Conservation (phyloP, 2,113 vertebrate genomes). For the Mustela lutreola region DNA sequence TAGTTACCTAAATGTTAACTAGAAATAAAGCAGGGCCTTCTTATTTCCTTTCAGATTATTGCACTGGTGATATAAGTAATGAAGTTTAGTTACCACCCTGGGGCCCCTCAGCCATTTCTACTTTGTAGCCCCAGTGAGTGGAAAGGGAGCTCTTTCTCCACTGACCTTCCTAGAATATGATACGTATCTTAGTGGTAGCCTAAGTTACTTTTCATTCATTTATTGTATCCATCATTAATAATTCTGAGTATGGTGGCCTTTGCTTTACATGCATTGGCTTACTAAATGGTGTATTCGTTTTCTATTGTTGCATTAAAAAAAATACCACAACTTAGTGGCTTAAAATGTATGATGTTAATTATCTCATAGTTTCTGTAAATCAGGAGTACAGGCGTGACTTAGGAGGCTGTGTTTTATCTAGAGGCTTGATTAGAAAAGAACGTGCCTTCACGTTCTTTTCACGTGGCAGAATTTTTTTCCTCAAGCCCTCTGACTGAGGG, state of each 20-base stretch:
- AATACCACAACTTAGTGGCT: neutral
- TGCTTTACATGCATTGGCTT: neutral
- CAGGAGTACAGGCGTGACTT: no score
- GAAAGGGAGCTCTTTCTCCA: neutral
- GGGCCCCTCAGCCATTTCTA: neutral
- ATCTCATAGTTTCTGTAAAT: neutral
- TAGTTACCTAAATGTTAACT: neutral
- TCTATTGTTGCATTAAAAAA: neutral
- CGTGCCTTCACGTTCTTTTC: no score
- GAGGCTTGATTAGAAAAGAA: no score
- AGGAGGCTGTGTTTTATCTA: neutral
- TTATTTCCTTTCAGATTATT: neutral
- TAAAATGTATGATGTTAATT: neutral
- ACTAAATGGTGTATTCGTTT: conserved; percentile 9
- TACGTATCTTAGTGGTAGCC: neutral
- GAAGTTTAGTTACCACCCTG: neutral
- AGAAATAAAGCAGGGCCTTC: neutral
- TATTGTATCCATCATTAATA: neutral
- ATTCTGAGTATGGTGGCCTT: neutral
- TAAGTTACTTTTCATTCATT: neutral
- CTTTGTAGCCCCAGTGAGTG: no score
- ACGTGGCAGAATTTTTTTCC: neutral
- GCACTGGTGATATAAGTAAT: neutral
- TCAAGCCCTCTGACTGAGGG: neutral
- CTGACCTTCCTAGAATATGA: neutral